A percentile compares a stretch with the other conserved stretches of the same genome.
These are phyloP conservation scores for Drosophila tani DNA, from an alignment of 1,140 invertebrate genomes.

Conservation along the genomic window DNA sequence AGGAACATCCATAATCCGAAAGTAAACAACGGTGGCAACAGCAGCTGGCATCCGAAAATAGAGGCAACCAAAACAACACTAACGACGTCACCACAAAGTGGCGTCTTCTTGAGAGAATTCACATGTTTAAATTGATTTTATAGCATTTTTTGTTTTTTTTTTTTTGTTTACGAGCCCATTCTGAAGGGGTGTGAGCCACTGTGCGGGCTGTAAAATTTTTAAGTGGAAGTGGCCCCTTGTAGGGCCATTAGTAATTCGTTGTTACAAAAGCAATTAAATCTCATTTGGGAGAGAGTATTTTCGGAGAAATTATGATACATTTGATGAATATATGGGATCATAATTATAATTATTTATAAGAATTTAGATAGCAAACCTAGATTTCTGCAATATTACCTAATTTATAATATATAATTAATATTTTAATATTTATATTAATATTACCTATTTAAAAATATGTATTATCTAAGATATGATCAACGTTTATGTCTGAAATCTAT, in stretches of 20 bases:
- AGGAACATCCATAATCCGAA: slow-evolving; percentile 9
- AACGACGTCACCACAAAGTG: slow-evolving; percentile 31
- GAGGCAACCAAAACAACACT: slow-evolving; percentile 24
- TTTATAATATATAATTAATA: no score
- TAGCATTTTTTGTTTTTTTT: slow-evolving; percentile 54
- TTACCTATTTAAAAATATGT: no score
- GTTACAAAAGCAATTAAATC: slow-evolving; percentile 14
- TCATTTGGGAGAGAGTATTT: slow-evolving; percentile 8
- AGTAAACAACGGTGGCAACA: slow-evolving; percentile 42
- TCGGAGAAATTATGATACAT: background rate
- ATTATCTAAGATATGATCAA: no score
- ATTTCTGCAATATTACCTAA: no score
- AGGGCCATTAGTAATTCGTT: slow-evolving; percentile 14
- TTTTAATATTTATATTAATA: no score
- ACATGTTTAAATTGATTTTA: slow-evolving; percentile 60
- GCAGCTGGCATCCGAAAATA: slow-evolving; percentile 37
- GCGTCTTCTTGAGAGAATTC: slow-evolving; percentile 36
- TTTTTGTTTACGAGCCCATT: slow-evolving; percentile 52
- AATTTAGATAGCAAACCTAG: no score
- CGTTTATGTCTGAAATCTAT: no score
- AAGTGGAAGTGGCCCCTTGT: slow-evolving; percentile 55
- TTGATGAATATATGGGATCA: background rate
- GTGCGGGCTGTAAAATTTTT: slow-evolving; percentile 55
- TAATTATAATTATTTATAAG: no score
- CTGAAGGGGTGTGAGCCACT: slow-evolving; percentile 42